Conservation (phyloP, 1,140 invertebrate genomes). For the Agrilus planipennis region DNA sequence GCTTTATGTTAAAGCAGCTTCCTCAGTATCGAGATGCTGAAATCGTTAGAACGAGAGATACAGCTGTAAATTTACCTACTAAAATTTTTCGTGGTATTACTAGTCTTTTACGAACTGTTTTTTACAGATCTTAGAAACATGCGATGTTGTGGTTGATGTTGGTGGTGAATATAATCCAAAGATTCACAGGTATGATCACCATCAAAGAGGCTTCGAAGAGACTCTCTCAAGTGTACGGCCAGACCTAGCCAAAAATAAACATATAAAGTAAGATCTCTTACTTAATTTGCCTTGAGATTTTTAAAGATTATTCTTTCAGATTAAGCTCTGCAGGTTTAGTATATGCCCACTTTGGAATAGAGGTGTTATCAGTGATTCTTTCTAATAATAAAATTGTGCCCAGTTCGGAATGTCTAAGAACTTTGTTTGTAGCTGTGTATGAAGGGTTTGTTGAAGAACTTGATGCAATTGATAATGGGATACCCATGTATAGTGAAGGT, state of each 20-base stretch:
- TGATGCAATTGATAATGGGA: constrained; percentile 94
- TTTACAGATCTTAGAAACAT: constrained; percentile 53
- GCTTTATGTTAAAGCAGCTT: constrained; percentile 76
- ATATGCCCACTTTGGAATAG: constrained; percentile 81
- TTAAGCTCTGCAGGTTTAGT: constrained; percentile 92
- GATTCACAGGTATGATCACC: constrained; percentile 83
- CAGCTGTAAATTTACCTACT: constrained; percentile 14
- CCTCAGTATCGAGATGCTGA: constrained; percentile 69
- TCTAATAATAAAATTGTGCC: constrained; percentile 34
- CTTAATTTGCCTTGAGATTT: constrained; percentile 1
- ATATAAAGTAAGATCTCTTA: constrained; percentile 24
- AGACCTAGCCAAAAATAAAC: constrained; percentile 31
- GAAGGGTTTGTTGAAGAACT: constrained; percentile 85
- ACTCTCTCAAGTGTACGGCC: constrained; percentile 44
- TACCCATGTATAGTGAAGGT: constrained; percentile 61
- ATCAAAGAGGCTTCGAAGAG: constrained; percentile 65
- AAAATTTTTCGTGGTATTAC: background rate
- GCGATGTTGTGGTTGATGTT: constrained; percentile 95
- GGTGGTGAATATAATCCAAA: constrained; percentile 76
- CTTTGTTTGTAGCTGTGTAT: constrained; percentile 77
- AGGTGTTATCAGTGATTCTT: constrained; percentile 53
- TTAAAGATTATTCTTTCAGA: constrained; percentile 36
- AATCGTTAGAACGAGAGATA: constrained; percentile 61
- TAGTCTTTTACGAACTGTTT: background rate
- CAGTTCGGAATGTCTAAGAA: constrained; percentile 39